Evolutionary conservation across 2,113 vertebrate species (phyloP).

Genomic region (Aspiorhynchus laticeps): DNA sequence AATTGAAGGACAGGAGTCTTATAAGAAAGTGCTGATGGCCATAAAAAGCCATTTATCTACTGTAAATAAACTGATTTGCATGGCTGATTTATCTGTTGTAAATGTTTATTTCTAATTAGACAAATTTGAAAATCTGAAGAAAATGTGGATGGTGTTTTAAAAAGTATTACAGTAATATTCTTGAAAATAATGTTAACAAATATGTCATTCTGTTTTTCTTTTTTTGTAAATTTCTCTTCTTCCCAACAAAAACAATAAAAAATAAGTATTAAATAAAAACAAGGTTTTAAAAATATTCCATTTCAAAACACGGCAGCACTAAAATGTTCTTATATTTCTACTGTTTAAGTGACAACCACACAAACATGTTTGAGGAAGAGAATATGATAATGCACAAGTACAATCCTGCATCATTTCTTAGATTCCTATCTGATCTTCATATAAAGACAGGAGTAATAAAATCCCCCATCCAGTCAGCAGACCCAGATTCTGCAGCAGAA

Average conservation of each 20-base stretch:
- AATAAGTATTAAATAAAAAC: background rate
- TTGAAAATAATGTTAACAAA: background rate
- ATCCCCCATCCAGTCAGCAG: slow-evolving; percentile 82
- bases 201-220: no score
- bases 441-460: slow-evolving; percentile 84
- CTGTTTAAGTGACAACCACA: background rate
- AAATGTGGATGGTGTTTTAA: background rate
- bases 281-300: background rate
- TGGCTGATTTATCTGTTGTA: background rate
- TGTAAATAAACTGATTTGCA: background rate
- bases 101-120: background rate
- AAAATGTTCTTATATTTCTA: background rate
- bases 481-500: slow-evolving; percentile 84
- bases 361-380: background rate
- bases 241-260: background rate
- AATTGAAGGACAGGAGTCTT: background rate
- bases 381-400: background rate
- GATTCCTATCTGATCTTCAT: slow-evolving; percentile 77
- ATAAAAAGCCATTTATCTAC: background rate
- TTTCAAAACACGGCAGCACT: background rate
- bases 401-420: slow-evolving; percentile 3
- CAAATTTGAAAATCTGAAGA: background rate
- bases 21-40: background rate
- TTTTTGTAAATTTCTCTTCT: no score
- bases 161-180: background rate